Base-by-base conservation (phyloP, 2,797 vertebrate species). In the Hyperoplus lanceolatus region DNA sequence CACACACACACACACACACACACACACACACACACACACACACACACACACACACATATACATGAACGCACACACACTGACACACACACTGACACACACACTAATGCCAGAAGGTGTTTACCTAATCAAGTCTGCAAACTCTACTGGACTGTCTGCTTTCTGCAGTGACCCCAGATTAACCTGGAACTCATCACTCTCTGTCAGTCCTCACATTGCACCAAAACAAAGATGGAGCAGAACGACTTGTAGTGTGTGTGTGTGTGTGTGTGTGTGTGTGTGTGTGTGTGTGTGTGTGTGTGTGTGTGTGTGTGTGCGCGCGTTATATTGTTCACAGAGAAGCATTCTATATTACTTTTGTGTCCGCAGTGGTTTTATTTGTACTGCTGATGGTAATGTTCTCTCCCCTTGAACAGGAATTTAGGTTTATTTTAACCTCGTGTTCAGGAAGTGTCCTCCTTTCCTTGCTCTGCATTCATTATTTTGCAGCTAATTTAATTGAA, bases 221-320 rank as follows among this genome's bases (percentile, higher is more conserved):
- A 38, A 21, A 11, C 29, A 43, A 50, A 68, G 36, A 48, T 36
- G 59, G 55, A 11, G 1, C 63, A 51, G 73, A 70, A 74, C 53
- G 29, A 15, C 59, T 57, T 3, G 1, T 8, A 0, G 42, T 39
- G 1, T 29, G 29, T 29, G 21, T 21, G 21, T 48, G 43, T 68
- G 14, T 63, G 36, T 53, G 45, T 5, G 56, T 0, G 0, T 70
- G 46, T 41, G 18, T 29, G 6, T 46, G 39, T 56, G 18, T 55
- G 59, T 16, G 15, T 56, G 67, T 7, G 18, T 60, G 63, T 59
- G 39, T 69, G 56, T 68, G 57, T 54, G 57, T 54, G 49, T 41
- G 1, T 50, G 45, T 70, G 12, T 69, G 38, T 49, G 51, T 4
- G 53, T 0, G 0, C 65, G 42, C 29, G 18, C 21, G 5, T 45